Evolutionary conservation across 2,113 vertebrate genomes (phyloP).

Genomic region (Charadrius vociferus): DNA sequence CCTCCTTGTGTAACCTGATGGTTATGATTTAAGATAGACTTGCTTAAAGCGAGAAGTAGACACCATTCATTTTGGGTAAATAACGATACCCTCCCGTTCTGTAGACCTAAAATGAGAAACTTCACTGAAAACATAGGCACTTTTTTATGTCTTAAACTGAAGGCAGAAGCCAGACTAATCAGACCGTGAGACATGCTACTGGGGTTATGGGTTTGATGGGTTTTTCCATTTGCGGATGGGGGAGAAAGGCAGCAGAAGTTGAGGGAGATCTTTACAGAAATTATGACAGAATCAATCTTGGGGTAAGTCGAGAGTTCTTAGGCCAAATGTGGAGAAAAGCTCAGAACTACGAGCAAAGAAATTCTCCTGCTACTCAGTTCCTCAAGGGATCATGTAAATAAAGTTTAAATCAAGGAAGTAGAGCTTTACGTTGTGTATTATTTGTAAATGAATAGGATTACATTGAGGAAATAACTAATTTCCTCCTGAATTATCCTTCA

Average conservation of each 20-base stretch:
- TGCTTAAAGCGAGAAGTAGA: not conserved
- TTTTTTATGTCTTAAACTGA: not conserved
- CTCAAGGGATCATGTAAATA: not conserved
- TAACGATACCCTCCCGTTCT: not conserved
- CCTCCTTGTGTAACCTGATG: not conserved
- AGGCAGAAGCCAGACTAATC: not conserved
- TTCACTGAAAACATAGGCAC: not conserved
- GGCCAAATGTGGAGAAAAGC: not conserved
- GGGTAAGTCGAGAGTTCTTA: not conserved
- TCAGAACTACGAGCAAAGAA: not conserved
- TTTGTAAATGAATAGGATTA: not conserved
- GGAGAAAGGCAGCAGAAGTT: not conserved
- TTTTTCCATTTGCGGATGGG: not conserved
- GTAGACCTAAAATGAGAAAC: not conserved
- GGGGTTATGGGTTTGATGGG: not conserved
- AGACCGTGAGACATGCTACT: not conserved
- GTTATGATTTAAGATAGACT: not conserved
- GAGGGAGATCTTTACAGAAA: not conserved
- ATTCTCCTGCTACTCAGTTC: not conserved
- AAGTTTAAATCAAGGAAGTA: not conserved
- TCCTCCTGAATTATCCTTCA: not conserved
- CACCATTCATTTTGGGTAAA: not conserved
- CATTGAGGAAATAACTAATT: not conserved
- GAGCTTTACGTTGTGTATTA: not conserved
- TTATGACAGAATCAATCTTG: not conserved